These are phyloP conservation scores for Lutjanus campechanus DNA, from an alignment of 2,797 vertebrate genomes.

Conservation along the genomic window DNA sequence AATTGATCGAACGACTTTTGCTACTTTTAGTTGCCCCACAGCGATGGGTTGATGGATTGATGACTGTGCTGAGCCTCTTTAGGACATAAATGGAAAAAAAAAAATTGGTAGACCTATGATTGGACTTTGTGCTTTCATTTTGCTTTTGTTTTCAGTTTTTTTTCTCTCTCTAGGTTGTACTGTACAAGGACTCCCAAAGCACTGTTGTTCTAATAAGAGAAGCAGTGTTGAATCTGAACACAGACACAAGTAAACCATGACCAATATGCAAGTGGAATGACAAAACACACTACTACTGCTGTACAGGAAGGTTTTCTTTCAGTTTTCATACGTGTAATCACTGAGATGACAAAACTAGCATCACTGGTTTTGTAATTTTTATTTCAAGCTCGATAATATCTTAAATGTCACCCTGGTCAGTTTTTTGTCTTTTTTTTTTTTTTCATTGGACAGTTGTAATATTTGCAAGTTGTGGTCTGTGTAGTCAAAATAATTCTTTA, in stretches of 20 bases:
- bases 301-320: conserved; percentile 79
- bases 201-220: conserved; percentile 56
- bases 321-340: conserved; percentile 85
- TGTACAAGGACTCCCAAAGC: conserved; percentile 66
- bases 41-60: conserved; percentile 50
- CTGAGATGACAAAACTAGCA: conserved; percentile 84
- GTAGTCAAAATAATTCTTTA: conserved; percentile 97
- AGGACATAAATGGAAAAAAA: conserved; percentile 37
- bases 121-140: conserved; percentile 51
- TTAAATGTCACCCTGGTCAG: conserved; percentile 90
- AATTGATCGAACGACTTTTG: conserved; percentile 51
- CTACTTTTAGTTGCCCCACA: conserved; percentile 56
- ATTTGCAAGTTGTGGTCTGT: conserved; percentile 99
- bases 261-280: conserved; percentile 84
- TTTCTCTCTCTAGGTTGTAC: conserved; percentile 52
- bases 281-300: conserved; percentile 85
- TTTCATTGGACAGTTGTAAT: conserved; percentile 96
- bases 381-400: conserved; percentile 92
- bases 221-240: conserved; percentile 62
- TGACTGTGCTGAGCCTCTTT: conserved; percentile 61
- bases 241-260: conserved; percentile 73
- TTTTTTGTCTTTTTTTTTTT: conserved; percentile 69
- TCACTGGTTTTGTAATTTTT: conserved; percentile 87
- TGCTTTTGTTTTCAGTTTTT: conserved; percentile 48
- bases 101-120: conserved; percentile 27